Evolutionary conservation across 2,888 invertebrate genomes (phyloP).

Genomic region (Panopea generosa): DNA sequence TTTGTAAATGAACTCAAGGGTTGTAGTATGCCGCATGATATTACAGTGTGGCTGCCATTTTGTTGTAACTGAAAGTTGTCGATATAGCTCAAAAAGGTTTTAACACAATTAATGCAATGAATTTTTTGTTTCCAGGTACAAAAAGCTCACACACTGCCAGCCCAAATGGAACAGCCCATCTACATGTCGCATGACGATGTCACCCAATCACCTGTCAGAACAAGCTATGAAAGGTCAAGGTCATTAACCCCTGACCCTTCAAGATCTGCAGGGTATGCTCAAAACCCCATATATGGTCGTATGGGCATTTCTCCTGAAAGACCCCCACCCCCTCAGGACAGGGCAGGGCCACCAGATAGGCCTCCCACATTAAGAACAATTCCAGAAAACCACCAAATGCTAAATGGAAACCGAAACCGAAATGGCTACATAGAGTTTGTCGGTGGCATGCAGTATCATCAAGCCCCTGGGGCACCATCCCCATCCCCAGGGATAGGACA

Average conservation of each 20-base stretch:
- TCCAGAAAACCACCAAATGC: constrained; percentile 76
- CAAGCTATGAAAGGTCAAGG: constrained; percentile 72
- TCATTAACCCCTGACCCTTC: constrained; percentile 76
- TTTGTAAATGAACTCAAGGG: too few relatives aligned
- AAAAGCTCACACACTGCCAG: constrained; percentile 67
- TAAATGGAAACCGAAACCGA: constrained; percentile 62
- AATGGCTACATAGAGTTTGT: constrained; percentile 6
- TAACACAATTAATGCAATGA: too few relatives aligned
- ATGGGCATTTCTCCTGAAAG: constrained; percentile 65
- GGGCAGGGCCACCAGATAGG: constrained; percentile 71
- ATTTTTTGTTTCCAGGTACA: constrained; percentile 48
- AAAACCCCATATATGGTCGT: constrained; percentile 71
- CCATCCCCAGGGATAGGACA: constrained; percentile 30
- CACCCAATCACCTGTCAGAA: constrained; percentile 63
- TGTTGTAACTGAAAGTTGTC: too few relatives aligned
- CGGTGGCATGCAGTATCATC: constrained; percentile 46
- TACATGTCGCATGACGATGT: constrained; percentile 63
- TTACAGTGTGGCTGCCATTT: too few relatives aligned
- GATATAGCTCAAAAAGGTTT: too few relatives aligned
- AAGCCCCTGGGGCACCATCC: constrained; percentile 39
- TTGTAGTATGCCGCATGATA: too few relatives aligned
- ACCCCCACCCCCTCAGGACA: constrained; percentile 69
- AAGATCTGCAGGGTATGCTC: constrained; percentile 65
- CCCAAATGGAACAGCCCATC: constrained; percentile 66
- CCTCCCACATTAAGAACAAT: constrained; percentile 72